Evolutionary conservation across 2,113 vertebrate genomes (phyloP).

Genomic region (Atlantisia rogersi): DNA sequence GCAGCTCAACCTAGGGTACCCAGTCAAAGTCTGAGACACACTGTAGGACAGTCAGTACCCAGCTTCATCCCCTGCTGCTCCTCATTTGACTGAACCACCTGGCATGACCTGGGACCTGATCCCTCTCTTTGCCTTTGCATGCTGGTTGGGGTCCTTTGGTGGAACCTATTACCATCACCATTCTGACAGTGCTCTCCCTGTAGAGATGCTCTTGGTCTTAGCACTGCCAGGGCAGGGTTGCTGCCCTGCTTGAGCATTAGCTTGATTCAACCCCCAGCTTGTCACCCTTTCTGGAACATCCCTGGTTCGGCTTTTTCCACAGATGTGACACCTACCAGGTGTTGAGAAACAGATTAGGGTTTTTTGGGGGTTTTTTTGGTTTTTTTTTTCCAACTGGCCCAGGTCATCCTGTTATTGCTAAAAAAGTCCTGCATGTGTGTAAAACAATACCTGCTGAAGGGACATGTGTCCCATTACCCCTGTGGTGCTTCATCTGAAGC

Average conservation of each 20-base stretch:
- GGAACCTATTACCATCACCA: not conserved
- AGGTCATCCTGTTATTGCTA: accelerated
- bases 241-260: not conserved
- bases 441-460: not conserved
- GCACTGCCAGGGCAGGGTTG: accelerated
- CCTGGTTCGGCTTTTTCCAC: not conserved
- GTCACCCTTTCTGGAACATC: not conserved
- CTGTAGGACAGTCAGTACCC: accelerated
- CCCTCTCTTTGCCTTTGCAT: not conserved
- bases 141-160: not conserved
- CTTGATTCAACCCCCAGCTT: not conserved
- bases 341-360: not conserved
- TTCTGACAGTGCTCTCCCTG: not conserved
- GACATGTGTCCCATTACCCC: not conserved
- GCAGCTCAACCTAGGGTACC: not conserved
- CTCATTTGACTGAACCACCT: not conserved
- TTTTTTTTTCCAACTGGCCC: not conserved
- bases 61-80: not conserved
- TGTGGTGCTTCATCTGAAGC: not conserved
- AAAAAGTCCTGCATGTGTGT: not conserved
- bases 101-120: not conserved
- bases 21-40: not conserved
- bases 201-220: not conserved
- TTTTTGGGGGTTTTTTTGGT: too few species aligned
- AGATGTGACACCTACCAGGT: not conserved